Conservation (phyloP, 1,140 invertebrate genomes). For the Melitaea cinxia region DNA sequence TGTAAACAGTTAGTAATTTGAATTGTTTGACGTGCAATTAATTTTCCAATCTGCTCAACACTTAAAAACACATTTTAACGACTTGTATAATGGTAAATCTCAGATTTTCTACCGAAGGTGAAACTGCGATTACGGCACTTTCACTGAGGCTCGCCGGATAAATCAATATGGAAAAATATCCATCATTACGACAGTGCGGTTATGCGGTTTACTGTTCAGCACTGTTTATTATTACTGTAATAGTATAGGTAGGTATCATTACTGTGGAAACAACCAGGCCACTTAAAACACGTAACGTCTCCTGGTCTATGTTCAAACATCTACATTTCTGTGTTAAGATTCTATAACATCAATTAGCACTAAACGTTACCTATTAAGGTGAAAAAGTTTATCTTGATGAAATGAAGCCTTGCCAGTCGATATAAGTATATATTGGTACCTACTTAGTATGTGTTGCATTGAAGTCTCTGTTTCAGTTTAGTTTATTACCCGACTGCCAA, state of each 20-base stretch:
- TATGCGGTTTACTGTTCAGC: slow-evolving; percentile 8
- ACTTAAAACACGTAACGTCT: background rate
- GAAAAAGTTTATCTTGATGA: too few species aligned
- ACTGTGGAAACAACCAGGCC: background rate
- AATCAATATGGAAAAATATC: slow-evolving; percentile 27
- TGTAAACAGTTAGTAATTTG: background rate
- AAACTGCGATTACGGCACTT: slow-evolving; percentile 25
- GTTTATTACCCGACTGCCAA: too few species aligned
- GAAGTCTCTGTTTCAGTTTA: too few species aligned
- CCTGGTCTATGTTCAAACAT: too few species aligned
- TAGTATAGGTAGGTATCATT: background rate
- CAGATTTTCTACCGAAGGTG: slow-evolving; percentile 26
- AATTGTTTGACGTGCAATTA: background rate
- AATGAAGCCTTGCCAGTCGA: too few species aligned
- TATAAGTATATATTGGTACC: too few species aligned
- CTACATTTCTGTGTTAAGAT: too few species aligned
- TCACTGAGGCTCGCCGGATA: slow-evolving; percentile 27
- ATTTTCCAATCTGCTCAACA: background rate
- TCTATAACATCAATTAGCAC: too few species aligned
- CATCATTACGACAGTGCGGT: slow-evolving; percentile 9
- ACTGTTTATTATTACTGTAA: slow-evolving; percentile 3
- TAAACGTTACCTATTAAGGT: too few species aligned
- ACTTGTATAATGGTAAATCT: slow-evolving; percentile 10
- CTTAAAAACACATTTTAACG: background rate
- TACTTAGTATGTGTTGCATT: too few species aligned